These are phyloP conservation scores for Poeciliopsis occidentalis DNA, from an alignment of 2,113 vertebrate genomes.

Conservation along the genomic window DNA sequence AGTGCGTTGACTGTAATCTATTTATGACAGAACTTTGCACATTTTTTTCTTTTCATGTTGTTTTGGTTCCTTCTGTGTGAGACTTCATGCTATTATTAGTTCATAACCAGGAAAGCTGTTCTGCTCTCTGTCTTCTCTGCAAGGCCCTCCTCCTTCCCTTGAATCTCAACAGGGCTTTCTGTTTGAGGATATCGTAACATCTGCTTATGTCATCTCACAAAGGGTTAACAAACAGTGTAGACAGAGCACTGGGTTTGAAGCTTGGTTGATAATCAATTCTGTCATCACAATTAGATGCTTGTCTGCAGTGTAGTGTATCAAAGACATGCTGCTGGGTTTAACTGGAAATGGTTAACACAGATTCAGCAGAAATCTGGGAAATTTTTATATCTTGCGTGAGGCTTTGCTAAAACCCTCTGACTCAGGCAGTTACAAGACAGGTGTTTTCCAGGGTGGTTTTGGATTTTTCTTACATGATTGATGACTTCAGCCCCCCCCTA, in stretches of 20 bases:
- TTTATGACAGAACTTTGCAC: too few species aligned
- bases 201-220: slow-evolving; percentile 30
- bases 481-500: too few species aligned
- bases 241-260: not conserved
- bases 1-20: too few species aligned
- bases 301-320: not conserved
- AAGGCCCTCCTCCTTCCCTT: slow-evolving; percentile 29
- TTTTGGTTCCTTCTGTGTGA: too few species aligned
- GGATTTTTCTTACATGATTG: not conserved
- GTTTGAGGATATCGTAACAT: slow-evolving; percentile 16
- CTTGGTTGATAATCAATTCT: not conserved
- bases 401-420: not conserved
- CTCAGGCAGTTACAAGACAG: not conserved
- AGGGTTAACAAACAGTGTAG: slow-evolving; percentile 2
- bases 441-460: not conserved
- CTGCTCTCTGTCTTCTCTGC: not conserved
- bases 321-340: not conserved
- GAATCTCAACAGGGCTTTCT: slow-evolving; percentile 26
- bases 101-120: too few species aligned
- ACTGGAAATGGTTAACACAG: slow-evolving; percentile 1
- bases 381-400: too few species aligned
- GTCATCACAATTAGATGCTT: not conserved
- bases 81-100: too few species aligned
- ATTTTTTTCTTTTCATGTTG: too few species aligned
- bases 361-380: not conserved